Evolutionary conservation across 2,113 vertebrate species (phyloP), one percentile per base, ranked within the genome.

Genomic region (Periophthalmodon schlosseri): DNA sequence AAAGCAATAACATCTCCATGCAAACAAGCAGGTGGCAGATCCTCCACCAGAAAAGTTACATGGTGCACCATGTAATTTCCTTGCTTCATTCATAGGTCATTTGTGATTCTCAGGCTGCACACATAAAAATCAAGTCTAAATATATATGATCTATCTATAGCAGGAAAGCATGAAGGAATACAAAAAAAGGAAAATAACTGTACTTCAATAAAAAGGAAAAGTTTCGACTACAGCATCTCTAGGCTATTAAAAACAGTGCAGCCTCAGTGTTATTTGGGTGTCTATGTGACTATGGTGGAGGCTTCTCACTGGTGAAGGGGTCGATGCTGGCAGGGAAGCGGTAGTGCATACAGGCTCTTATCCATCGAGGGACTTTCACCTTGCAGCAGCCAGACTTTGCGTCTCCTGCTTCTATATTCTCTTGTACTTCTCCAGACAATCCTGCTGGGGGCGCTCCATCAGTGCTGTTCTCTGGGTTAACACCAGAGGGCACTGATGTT

Each of bases 281-380:
- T 65, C 24, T 18, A 20, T 14, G 64, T 54, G 54, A 46, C n/a
- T 39, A 21, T 20, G 39, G 60, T 61, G 69, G 36, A 23, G 77
- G 75, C 54, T 72, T 85, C 96, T 97, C 90, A 99, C 98, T 97
- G 89, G 96, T 98, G 69, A 97, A 95, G 0, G 97, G 96, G 88
- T 99, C 97, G 2, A 99, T 98, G 93, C 96, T 99, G 89, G 95
- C 87, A 36, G 98, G 97, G 85, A 99, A 95, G 69, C 7, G 87
- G 84, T 86, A 95, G 58, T 72, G 93, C 68, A 88, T 82, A 87
- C 94, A 87, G 11, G 16, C 87, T 34, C 46, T 44, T 21, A 94
- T 73, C 91, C 94, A 95, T 24, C 94, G 93, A 11, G 18, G 86
- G 61, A 34, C 39, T 80, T 95, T 96, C 91, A 95, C 93, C 5